Evolutionary conservation across 2,888 invertebrate species (phyloP).

Genomic region (Itoplectis maculator): DNA sequence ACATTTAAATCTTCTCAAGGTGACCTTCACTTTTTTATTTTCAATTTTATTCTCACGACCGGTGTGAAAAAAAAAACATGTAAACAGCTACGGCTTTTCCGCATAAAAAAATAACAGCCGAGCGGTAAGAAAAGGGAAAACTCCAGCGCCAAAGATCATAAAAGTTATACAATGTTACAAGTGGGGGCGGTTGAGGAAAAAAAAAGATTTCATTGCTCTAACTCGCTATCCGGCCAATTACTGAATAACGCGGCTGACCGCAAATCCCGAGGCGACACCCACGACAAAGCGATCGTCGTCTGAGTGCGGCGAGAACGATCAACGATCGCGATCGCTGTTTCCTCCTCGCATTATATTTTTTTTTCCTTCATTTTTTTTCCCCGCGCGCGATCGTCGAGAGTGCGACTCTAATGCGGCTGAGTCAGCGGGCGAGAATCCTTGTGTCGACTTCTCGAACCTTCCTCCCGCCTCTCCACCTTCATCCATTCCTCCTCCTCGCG

Average conservation of each 20-base stretch:
- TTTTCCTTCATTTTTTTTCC: slow-evolving; percentile 26
- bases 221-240: slow-evolving; percentile 34
- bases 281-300: slow-evolving; percentile 19
- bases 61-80: neutral
- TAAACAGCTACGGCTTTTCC: neutral
- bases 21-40: no score
- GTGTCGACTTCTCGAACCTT: slow-evolving; percentile 45
- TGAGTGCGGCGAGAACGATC: slow-evolving; percentile 11
- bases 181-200: no score
- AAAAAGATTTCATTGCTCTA: neutral
- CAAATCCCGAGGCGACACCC: neutral
- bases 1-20: no score
- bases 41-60: no score
- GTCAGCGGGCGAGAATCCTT: slow-evolving; percentile 52
- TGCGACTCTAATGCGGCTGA: no score
- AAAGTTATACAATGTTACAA: no score
- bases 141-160: neutral
- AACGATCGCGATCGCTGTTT: slow-evolving; percentile 30
- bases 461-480: no score
- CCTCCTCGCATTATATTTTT: slow-evolving; percentile 31
- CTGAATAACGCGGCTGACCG: slow-evolving; percentile 31
- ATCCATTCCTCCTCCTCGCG: slow-evolving; percentile 3
- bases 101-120: neutral
- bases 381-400: slow-evolving; percentile 9
- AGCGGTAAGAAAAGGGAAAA: neutral